Evolutionary conservation across 2,113 vertebrate species (phyloP).

Genomic region (Probosciger aterrimus): DNA sequence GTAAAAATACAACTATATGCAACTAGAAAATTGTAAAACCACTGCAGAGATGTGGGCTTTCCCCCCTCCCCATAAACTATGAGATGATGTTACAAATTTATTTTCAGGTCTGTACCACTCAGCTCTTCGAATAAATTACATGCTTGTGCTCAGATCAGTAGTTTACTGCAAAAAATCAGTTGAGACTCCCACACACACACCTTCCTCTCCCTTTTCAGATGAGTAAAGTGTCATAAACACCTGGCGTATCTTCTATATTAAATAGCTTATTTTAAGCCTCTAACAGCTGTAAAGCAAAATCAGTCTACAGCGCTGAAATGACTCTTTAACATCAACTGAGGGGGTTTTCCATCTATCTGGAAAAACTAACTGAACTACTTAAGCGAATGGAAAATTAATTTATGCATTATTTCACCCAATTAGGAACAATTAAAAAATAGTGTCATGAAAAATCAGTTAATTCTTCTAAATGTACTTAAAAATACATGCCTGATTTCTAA

Average conservation of each 20-base stretch:
- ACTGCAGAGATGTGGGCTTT: background rate
- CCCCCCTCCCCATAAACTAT: fast-evolving
- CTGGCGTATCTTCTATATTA: background rate
- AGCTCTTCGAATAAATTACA: background rate
- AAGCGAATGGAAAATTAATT: background rate
- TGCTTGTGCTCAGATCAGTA: background rate
- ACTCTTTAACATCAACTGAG: background rate
- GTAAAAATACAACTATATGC: background rate
- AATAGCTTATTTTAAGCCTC: background rate
- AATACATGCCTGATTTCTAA: background rate
- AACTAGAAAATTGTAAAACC: background rate
- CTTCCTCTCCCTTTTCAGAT: background rate
- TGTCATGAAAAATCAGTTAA: background rate
- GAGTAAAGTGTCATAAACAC: background rate
- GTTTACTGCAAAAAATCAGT: background rate
- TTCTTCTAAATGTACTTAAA: background rate
- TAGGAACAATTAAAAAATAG: background rate
- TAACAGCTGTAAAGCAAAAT: background rate
- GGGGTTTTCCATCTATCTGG: background rate
- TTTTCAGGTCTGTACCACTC: background rate
- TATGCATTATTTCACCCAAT: background rate
- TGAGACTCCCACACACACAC: background rate
- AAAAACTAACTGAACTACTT: background rate
- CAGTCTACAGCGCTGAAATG: background rate
- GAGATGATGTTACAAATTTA: background rate